These are phyloP conservation scores for Actinia tenebrosa DNA, from an alignment of 64 coral and sea anemone species.

Conservation along the genomic window DNA sequence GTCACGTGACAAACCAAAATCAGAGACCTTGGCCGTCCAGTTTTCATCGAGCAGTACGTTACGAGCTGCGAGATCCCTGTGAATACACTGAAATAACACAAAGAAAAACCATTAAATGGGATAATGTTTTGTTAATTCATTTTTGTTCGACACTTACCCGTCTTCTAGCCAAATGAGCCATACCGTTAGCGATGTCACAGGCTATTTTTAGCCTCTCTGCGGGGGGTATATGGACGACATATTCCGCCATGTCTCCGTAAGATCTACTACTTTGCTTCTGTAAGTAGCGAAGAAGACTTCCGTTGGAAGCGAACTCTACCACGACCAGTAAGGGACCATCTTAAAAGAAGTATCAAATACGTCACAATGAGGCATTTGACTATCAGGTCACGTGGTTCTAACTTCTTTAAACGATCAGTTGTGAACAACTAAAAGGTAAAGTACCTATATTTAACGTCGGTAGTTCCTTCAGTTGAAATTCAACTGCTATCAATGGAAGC, in stretches of 20 bases:
- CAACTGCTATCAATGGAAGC: too few relatives aligned
- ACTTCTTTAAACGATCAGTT: too few relatives aligned
- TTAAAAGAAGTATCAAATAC: not conserved
- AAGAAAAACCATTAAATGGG: not conserved
- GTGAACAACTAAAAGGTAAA: too few relatives aligned
- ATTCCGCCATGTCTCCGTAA: slow-evolving; percentile 73
- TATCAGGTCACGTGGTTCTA: too few relatives aligned
- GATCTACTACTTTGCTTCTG: slow-evolving; percentile 58
- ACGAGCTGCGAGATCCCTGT: slow-evolving; percentile 70
- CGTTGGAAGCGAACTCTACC: slow-evolving; percentile 59
- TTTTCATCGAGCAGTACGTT: slow-evolving; percentile 75
- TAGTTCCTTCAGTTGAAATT: too few relatives aligned
- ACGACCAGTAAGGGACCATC: slow-evolving; percentile 61
- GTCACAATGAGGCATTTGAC: too few relatives aligned
- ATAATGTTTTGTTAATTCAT: too few relatives aligned
- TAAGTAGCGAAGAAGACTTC: slow-evolving; percentile 55
- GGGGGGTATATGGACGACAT: slow-evolving; percentile 34
- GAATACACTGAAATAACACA: slow-evolving; percentile 49
- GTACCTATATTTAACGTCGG: too few relatives aligned
- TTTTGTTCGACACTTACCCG: slow-evolving; percentile 45
- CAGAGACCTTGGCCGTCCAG: slow-evolving; percentile 69
- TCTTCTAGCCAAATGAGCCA: slow-evolving; percentile 56
- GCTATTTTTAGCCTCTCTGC: slow-evolving; percentile 67
- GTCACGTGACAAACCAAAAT: slow-evolving; percentile 83
- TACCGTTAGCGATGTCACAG: slow-evolving; percentile 59